Evolutionary conservation across 1,140 invertebrate species (phyloP).

Genomic region (Colletes latitarsis): DNA sequence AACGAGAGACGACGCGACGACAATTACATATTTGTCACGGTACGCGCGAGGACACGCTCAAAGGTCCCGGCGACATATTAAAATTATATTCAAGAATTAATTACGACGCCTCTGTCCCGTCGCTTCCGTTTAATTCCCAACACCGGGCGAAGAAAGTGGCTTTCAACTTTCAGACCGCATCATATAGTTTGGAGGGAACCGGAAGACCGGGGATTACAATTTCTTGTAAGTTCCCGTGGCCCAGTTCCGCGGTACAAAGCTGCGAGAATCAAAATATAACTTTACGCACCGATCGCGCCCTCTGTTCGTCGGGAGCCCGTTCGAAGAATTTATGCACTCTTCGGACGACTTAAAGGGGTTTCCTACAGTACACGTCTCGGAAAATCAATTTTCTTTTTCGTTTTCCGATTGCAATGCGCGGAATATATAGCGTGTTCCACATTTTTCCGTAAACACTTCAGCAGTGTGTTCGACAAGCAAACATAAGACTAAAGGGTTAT

Average conservation of each 20-base stretch:
- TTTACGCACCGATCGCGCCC: slow-evolving; percentile 11
- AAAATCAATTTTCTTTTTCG: no score
- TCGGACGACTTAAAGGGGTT: neutral
- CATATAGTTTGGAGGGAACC: slow-evolving; percentile 42
- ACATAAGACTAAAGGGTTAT: no score
- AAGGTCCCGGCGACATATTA: slow-evolving; percentile 33
- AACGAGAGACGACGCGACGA: neutral
- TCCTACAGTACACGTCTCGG: no score
- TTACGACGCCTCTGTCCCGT: slow-evolving; percentile 22
- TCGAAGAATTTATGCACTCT: neutral
- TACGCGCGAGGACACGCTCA: neutral
- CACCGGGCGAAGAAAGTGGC: slow-evolving; percentile 13
- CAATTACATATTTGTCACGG: slow-evolving; percentile 7
- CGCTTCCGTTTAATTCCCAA: slow-evolving; percentile 35
- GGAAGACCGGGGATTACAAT: slow-evolving; percentile 39
- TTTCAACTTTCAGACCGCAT: slow-evolving; percentile 38
- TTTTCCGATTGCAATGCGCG: no score
- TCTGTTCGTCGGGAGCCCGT: neutral
- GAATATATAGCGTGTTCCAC: no score
- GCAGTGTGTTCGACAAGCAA: no score
- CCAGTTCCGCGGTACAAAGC: slow-evolving; percentile 15
- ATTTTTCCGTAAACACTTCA: no score
- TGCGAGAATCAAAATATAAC: slow-evolving; percentile 6
- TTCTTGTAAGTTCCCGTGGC: slow-evolving; percentile 46
- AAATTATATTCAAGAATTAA: slow-evolving; percentile 51